phyloP scores from a whole-genome alignment of 2,888 invertebrate genomes.

The Dryomyza anilis region DNA sequence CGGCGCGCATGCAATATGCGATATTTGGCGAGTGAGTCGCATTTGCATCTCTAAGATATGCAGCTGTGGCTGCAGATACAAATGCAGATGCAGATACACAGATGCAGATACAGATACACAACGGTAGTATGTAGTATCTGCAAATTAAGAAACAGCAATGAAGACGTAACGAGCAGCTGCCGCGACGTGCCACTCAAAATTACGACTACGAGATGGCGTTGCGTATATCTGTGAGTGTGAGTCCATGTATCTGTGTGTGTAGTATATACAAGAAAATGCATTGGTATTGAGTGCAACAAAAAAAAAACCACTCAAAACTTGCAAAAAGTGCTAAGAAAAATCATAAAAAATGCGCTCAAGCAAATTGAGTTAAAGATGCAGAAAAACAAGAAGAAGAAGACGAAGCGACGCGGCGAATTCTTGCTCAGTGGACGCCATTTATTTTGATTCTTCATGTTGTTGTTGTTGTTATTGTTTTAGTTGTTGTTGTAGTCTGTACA shows the following conservation, averaged over 20 bases:
- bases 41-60: conserved; percentile 12
- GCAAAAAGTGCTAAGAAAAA: neutral
- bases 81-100: too few species aligned
- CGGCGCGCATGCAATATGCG: too few species aligned
- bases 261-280: neutral
- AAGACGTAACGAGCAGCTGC: neutral
- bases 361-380: neutral
- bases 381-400: too few species aligned
- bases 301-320: conserved; percentile 6
- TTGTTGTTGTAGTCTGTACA: conserved; percentile 20
- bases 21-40: neutral
- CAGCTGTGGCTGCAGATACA: neutral
- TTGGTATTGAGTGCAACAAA: neutral
- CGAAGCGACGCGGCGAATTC: too few species aligned
- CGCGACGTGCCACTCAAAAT: neutral
- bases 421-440: too few species aligned
- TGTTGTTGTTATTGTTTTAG: neutral
- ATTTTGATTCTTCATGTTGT: neutral
- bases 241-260: neutral
- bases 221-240: too few species aligned
- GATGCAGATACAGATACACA: too few species aligned
- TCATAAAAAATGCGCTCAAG: neutral
- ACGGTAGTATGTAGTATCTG: conserved; percentile 9
- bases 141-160: neutral
- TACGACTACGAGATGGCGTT: too few species aligned